phyloP scores from a whole-genome alignment of 2,888 invertebrate species.

The Mongoloraphidia duomilia region DNA sequence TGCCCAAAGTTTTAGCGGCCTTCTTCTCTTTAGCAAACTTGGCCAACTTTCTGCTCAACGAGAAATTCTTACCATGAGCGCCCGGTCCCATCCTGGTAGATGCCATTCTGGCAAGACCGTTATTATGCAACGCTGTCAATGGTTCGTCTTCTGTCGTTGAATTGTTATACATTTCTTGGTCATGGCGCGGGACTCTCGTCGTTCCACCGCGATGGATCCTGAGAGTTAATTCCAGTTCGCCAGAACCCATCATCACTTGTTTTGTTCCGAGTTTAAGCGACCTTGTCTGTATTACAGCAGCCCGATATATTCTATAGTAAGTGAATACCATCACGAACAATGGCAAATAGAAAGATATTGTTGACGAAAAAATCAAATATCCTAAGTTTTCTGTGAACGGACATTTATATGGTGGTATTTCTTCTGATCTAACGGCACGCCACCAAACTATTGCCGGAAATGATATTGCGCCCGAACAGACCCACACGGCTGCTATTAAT shows the following conservation, averaged over 20 bases:
- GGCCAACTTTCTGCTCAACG: slow-evolving; percentile 79
- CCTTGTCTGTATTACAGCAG: slow-evolving; percentile 82
- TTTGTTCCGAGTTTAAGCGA: slow-evolving; percentile 86
- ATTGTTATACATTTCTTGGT: slow-evolving; percentile 16
- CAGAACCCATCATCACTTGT: slow-evolving; percentile 71
- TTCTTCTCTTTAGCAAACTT: slow-evolving; percentile 96
- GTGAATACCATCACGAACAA: slow-evolving; percentile 96
- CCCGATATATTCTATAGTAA: slow-evolving; percentile 89
- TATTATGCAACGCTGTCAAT: slow-evolving; percentile 60
- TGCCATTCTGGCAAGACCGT: slow-evolving; percentile 54
- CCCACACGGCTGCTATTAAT: slow-evolving; percentile 89
- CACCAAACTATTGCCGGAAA: slow-evolving; percentile 97
- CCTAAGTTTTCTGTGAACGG: slow-evolving; percentile 93
- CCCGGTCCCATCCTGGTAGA: slow-evolving; percentile 51
- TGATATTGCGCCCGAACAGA: slow-evolving; percentile 91
- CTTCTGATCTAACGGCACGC: slow-evolving; percentile 72
- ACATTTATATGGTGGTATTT: slow-evolving; percentile 74
- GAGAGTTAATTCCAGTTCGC: slow-evolving; percentile 75
- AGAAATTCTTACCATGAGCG: slow-evolving; percentile 65
- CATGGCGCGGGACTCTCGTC: slow-evolving; percentile 36
- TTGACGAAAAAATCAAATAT: slow-evolving; percentile 93
- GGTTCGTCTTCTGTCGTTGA: slow-evolving; percentile 63
- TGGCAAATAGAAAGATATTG: slow-evolving; percentile 95
- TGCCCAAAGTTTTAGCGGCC: slow-evolving; percentile 92
- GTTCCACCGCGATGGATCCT: slow-evolving; percentile 88